phyloP scores from a whole-genome alignment of 2,888 invertebrate genomes.

The Escarpia spicata region DNA sequence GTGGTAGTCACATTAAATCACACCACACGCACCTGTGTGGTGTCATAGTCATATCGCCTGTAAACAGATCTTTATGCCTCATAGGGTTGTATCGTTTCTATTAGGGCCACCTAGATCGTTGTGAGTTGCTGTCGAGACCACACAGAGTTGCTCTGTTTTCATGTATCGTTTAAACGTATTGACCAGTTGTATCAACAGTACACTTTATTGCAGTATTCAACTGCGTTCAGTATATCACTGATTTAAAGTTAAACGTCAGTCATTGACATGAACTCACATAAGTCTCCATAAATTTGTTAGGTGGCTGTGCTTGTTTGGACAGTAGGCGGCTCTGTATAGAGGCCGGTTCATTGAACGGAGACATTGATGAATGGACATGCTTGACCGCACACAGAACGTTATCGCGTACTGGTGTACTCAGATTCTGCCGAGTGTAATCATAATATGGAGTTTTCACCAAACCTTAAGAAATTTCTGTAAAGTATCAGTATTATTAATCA shows the following conservation, averaged over 20 bases:
- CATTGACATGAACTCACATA: not conserved
- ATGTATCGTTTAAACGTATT: not conserved
- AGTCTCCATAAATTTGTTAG: not conserved
- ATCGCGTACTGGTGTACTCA: not conserved
- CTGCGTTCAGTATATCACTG: not conserved
- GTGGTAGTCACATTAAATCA: conserved; percentile 2
- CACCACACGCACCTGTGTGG: not conserved
- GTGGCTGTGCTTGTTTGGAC: not conserved
- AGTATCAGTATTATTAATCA: no score
- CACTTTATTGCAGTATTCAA: not conserved
- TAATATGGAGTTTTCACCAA: no score
- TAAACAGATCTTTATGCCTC: not conserved
- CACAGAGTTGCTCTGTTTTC: not conserved
- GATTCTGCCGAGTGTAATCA: no score
- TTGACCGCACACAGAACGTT: not conserved
- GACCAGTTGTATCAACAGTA: not conserved
- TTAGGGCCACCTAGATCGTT: no score
- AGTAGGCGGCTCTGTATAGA: not conserved
- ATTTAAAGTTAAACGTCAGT: not conserved
- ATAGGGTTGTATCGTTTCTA: not conserved
- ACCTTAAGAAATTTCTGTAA: no score
- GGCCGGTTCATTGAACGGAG: not conserved
- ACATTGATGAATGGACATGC: not conserved
- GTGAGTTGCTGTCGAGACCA: no score
- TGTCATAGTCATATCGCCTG: not conserved